phyloP scores from a whole-genome alignment of 1,140 invertebrate genomes.

The Microvelia longipes region DNA sequence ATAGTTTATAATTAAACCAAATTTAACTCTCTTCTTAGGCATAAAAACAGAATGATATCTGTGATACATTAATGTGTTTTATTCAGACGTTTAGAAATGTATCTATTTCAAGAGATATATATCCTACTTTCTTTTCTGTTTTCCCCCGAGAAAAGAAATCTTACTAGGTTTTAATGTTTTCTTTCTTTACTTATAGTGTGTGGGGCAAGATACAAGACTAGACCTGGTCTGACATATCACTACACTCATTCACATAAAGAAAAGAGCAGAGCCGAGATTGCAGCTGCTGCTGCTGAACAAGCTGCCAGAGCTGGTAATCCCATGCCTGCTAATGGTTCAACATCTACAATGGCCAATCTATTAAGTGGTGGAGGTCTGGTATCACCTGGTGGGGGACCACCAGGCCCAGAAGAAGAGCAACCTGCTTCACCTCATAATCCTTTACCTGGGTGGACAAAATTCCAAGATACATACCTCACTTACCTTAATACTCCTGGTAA shows the following conservation, averaged over 20 bases:
- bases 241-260: constrained; percentile 89
- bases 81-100: too few species aligned
- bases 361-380: constrained; percentile 14
- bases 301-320: constrained; percentile 14
- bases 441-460: constrained; percentile 29
- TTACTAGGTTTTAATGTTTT: too few species aligned
- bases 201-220: constrained; percentile 91
- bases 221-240: constrained; percentile 91
- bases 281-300: constrained; percentile 20
- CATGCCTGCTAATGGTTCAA: constrained; percentile 24
- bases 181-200: constrained; percentile 82
- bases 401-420: constrained; percentile 17
- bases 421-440: constrained; percentile 11
- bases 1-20: too few species aligned
- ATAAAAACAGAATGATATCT: too few species aligned
- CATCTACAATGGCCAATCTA: constrained; percentile 6
- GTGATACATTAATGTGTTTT: too few species aligned
- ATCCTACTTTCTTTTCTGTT: too few species aligned
- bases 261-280: constrained; percentile 34
- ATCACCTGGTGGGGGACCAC: constrained; percentile 19
- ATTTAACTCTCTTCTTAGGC: too few species aligned
- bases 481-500: constrained; percentile 43
- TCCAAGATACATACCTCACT: constrained; percentile 52
- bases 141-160: too few species aligned
- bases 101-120: too few species aligned